phyloP scores from a whole-genome alignment of 1,140 invertebrate genomes.

The Pseudoatta argentina region DNA sequence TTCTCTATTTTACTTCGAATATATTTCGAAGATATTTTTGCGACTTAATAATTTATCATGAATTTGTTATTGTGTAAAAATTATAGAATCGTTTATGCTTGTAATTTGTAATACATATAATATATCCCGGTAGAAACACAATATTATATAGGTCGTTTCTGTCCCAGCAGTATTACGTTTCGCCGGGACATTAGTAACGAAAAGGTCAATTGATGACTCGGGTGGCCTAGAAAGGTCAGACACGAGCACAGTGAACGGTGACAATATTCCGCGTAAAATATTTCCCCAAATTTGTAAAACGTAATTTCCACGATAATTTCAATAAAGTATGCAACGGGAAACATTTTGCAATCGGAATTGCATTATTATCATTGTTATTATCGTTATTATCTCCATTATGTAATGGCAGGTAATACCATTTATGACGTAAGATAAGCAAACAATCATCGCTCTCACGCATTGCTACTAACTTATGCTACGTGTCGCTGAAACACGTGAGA shows the following conservation, averaged over 20 bases:
- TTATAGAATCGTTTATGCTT: neutral
- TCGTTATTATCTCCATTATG: constrained; percentile 34
- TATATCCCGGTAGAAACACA: neutral
- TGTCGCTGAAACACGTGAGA: constrained; percentile 50
- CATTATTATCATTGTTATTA: constrained; percentile 12
- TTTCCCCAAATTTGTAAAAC: neutral
- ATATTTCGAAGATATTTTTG: neutral
- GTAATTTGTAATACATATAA: neutral
- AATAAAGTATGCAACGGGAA: neutral
- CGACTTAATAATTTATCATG: neutral
- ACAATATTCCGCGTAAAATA: constrained; percentile 18
- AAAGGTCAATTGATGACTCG: constrained; percentile 59
- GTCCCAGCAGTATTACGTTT: constrained; percentile 61
- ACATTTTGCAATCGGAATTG: neutral
- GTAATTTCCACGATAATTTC: neutral
- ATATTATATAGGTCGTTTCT: constrained; percentile 43
- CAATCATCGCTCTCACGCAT: constrained; percentile 58
- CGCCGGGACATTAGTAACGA: constrained; percentile 47
- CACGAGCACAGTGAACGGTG: neutral
- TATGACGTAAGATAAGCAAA: constrained; percentile 42
- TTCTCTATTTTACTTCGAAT: neutral
- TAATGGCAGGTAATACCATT: neutral
- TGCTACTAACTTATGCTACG: constrained; percentile 24
- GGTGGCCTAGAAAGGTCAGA: constrained; percentile 43
- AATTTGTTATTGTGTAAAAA: neutral